These are phyloP conservation scores for Capromys pilorides DNA, from an alignment of 2,797 vertebrate genomes.

Conservation along the genomic window DNA sequence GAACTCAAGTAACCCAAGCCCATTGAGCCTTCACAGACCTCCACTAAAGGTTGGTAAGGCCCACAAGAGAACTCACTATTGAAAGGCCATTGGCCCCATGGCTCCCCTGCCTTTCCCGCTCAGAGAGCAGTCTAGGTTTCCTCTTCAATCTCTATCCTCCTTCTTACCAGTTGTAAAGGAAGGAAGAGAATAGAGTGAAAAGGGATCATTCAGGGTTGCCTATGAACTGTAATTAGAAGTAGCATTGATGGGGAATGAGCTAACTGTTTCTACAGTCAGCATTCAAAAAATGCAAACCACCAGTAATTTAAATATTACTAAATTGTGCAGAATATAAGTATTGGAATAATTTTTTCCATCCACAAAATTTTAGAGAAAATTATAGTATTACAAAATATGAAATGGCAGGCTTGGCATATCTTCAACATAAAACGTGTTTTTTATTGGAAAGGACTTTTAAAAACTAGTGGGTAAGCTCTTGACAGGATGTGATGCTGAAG, in stretches of 20 bases:
- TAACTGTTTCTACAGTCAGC: constrained; percentile 79
- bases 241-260: constrained; percentile 76
- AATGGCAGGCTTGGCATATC: constrained; percentile 69
- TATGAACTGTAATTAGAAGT: constrained; percentile 73
- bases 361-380: constrained; percentile 82
- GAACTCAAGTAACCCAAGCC: background rate
- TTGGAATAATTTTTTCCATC: constrained; percentile 82
- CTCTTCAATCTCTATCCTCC: constrained; percentile 2
- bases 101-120: background rate
- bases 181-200: constrained; percentile 52
- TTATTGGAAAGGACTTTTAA: constrained; percentile 68
- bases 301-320: constrained; percentile 81
- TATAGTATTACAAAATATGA: constrained; percentile 80
- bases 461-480: constrained; percentile 66
- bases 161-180: constrained; percentile 59
- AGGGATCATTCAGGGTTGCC: constrained; percentile 60
- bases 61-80: background rate
- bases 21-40: background rate
- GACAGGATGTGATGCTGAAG: constrained; percentile 62
- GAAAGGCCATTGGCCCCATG: background rate
- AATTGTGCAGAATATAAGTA: constrained; percentile 76
- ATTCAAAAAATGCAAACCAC: constrained; percentile 82
- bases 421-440: constrained; percentile 58
- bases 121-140: constrained; percentile 35
- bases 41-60: constrained; percentile 31